Percentiles rank a stretch among this genome's conserved stretches.
phyloP scores from a whole-genome alignment of 2,888 invertebrate species.

The Pediacus dermestoides region DNA sequence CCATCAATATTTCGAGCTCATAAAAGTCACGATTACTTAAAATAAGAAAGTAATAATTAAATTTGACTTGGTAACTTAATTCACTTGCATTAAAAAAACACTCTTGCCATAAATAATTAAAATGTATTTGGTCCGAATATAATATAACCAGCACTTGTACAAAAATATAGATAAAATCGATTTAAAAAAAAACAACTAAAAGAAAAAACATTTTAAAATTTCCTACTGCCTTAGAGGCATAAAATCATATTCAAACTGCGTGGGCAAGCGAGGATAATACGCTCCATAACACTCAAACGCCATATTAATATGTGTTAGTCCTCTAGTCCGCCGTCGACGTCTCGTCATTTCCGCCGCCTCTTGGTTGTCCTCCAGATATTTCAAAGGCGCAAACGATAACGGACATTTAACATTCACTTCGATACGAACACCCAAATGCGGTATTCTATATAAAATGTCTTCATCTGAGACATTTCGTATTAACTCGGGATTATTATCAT shows the following conservation, averaged over 20 bases:
- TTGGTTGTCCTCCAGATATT: slow-evolving; percentile 28
- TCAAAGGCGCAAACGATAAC: slow-evolving; percentile 33
- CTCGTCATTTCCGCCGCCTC: slow-evolving; percentile 10
- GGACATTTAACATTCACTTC: slow-evolving; percentile 38
- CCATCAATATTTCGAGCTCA: too few relatives aligned
- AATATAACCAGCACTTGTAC: too few relatives aligned
- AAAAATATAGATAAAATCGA: too few relatives aligned
- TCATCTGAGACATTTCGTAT: slow-evolving; percentile 22
- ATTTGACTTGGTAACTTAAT: too few relatives aligned
- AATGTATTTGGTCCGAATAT: too few relatives aligned
- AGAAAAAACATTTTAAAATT: slow-evolving; percentile 12
- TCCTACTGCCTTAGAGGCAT: too few relatives aligned
- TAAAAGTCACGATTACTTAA: too few relatives aligned
- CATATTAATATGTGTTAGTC: slow-evolving; percentile 27
- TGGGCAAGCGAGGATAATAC: slow-evolving; percentile 37
- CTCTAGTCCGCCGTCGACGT: slow-evolving; percentile 15
- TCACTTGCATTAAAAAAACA: too few relatives aligned
- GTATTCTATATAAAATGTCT: slow-evolving; percentile 25
- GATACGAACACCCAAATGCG: slow-evolving; percentile 35
- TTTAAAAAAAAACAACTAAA: slow-evolving; percentile 11
- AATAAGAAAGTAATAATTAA: too few relatives aligned
- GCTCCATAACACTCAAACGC: slow-evolving; percentile 39
- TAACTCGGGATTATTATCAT: slow-evolving; percentile 13
- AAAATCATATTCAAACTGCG: slow-evolving; percentile 33
- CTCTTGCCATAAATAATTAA: too few relatives aligned